These are phyloP conservation scores for Manacus vitellinus DNA, from an alignment of 2,113 vertebrate species.

Conservation along the genomic window DNA sequence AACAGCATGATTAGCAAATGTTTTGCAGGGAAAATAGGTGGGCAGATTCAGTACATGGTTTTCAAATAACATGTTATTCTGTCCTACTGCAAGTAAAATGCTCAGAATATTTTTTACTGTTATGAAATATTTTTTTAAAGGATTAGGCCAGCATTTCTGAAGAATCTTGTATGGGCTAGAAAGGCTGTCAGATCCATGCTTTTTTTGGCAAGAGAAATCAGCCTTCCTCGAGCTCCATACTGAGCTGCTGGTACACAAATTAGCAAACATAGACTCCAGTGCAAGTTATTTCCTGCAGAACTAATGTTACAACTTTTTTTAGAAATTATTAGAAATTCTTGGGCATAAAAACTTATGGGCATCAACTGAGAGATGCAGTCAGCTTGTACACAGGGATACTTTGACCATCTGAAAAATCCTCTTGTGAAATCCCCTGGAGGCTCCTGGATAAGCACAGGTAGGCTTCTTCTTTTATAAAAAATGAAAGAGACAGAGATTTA, in stretches of 20 bases:
- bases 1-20: slow-evolving; percentile 49
- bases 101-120: not conserved
- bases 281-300: not conserved
- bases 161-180: not conserved
- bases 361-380: not conserved
- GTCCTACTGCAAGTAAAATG: slow-evolving; percentile 3
- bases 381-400: not conserved
- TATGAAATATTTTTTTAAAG: not conserved
- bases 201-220: not conserved
- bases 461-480: not conserved
- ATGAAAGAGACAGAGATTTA: slow-evolving; percentile 70
- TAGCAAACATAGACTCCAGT: not conserved
- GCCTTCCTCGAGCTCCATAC: not conserved
- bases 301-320: not conserved
- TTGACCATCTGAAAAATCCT: not conserved
- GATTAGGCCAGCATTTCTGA: not conserved
- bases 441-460: not conserved
- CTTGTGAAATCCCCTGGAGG: not conserved
- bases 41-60: not conserved
- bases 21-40: slow-evolving; percentile 8
- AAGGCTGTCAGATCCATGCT: not conserved
- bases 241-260: not conserved
- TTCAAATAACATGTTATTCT: not conserved
- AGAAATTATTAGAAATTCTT: not conserved
- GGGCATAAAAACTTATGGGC: not conserved